These are phyloP conservation scores for Deilephila elpenor DNA, from an alignment of 2,888 invertebrate genomes.

Conservation along the genomic window DNA sequence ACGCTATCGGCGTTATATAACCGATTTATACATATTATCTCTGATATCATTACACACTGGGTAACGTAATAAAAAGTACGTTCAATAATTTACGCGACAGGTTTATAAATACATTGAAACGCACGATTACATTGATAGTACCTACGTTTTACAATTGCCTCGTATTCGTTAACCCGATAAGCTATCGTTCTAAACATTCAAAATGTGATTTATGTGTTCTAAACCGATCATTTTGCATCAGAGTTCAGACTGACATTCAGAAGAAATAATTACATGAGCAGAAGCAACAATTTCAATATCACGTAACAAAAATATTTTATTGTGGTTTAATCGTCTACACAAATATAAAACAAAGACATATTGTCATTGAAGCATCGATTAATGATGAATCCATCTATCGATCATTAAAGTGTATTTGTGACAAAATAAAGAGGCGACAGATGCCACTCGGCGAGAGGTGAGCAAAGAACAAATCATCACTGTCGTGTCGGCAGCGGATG, in stretches of 20 bases:
- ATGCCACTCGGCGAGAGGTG: conserved; percentile 59
- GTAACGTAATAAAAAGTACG: conserved; percentile 5
- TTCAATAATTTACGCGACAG: neutral
- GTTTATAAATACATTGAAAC: neutral
- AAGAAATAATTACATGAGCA: neutral
- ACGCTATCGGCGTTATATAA: conserved; percentile 31
- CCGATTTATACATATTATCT: neutral
- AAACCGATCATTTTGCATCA: neutral
- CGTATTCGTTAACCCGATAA: conserved; percentile 9
- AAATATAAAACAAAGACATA: conserved; percentile 9
- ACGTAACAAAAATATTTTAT: neutral
- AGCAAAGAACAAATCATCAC: conserved; percentile 56
- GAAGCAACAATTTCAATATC: neutral
- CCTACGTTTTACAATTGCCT: neutral
- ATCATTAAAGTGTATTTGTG: conserved; percentile 9
- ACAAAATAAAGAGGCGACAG: conserved; percentile 49
- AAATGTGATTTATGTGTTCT: neutral
- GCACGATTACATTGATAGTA: neutral
- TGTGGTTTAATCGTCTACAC: neutral
- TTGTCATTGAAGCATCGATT: conserved; percentile 14
- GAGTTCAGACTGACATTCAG: neutral
- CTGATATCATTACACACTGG: neutral
- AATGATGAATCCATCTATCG: conserved; percentile 1
- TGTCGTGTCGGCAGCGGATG: neutral
- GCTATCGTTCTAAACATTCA: neutral